Conservation (phyloP, 2,113 vertebrate genomes). For the Vanacampus margaritifer region DNA sequence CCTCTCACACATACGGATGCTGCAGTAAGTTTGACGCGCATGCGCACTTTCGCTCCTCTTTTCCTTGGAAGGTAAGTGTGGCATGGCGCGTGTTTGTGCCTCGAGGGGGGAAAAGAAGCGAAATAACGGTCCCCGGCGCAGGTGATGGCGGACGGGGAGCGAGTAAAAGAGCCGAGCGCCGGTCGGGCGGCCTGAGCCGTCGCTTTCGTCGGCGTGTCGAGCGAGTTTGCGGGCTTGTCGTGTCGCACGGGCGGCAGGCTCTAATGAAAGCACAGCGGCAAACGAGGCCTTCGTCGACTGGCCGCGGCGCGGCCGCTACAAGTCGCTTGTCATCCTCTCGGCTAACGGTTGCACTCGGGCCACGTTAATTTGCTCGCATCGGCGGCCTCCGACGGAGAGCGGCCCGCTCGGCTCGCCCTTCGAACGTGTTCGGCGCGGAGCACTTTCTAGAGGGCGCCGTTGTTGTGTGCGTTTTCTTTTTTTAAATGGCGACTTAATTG, state of each 20-base stretch:
- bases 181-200: not conserved
- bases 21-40: constrained; percentile 79
- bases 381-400: no score
- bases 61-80: constrained; percentile 80
- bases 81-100: constrained; percentile 76
- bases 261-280: constrained; percentile 43
- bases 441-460: not conserved
- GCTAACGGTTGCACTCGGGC: not conserved
- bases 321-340: constrained; percentile 30
- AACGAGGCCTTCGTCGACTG: constrained; percentile 49
- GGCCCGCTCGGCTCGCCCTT: not conserved
- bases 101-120: constrained; percentile 35
- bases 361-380: not conserved
- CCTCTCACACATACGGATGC: constrained; percentile 60
- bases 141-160: not conserved
- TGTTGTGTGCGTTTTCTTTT: no score
- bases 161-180: not conserved
- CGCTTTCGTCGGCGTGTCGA: not conserved
- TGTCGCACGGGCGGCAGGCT: constrained; percentile 37
- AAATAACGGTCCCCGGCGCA: not conserved
- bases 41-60: constrained; percentile 77
- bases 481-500: not conserved
- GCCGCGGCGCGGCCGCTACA: constrained; percentile 27
- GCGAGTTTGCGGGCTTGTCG: not conserved
- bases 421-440: no score